Evolutionary conservation across 2,888 invertebrate species (phyloP), one percentile per base, ranked within the genome.

Genomic region (Sipha maydis): DNA sequence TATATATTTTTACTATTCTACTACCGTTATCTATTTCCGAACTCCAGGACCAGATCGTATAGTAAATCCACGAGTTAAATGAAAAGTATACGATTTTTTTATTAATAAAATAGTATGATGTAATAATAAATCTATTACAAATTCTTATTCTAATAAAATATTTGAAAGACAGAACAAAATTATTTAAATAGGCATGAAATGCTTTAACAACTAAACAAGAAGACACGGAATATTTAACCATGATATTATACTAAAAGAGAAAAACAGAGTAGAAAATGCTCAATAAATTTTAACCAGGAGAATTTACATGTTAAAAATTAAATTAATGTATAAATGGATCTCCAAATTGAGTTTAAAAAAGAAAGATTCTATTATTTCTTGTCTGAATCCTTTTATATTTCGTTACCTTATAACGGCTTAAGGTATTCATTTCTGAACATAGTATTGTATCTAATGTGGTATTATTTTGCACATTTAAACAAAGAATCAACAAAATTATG

Each of bases 171-270:
- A 61, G 3, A 61, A 14, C 48, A 61, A 61, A 21, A 61, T 61
- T 61, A 61, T 61, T 61, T 69, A 69, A 21, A 69, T n/a, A 5
- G 69, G 34, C 31, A 73, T 34, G 34, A 34, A 73, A 73, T 34
- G 34, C 28, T 69, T 69, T 69, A 71, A 71, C 28, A 38, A 75
- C 21, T 75, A 75, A 38, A 75, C 73, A 75, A 75, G 38, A 38
- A 75, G 38, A 38, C 75, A 75, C 38, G 34, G 34, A 75, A 75
- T 75, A 75, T 75, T 75, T 38, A 38, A 75, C 38, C 38, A 38
- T 25, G 25, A 38, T 25, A 38, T 75, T 9, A 41, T 75, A 75
- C 75, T 75, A 19, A 21, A 31, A 34, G 38, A 19, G 75, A 38
- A 75, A 38, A 38, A 75, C 19, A 5, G 75, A 38, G 38, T 8